Evolutionary conservation across 2,797 vertebrate genomes (phyloP).

Genomic region (Labroides dimidiatus): DNA sequence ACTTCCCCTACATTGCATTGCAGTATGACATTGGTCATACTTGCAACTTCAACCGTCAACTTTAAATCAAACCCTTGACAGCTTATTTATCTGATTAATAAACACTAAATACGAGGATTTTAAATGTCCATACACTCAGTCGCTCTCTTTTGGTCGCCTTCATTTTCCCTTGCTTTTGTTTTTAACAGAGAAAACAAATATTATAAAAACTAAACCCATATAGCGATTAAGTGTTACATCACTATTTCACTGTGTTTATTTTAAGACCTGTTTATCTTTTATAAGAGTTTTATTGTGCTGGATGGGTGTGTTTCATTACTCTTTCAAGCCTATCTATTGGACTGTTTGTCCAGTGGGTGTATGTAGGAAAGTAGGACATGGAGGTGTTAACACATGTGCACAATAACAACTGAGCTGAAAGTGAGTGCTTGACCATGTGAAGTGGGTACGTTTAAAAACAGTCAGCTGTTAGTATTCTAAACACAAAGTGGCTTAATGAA

Average conservation of each 20-base stretch:
- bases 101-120: not conserved
- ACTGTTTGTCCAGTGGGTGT: slow-evolving; percentile 50
- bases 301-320: slow-evolving; percentile 21
- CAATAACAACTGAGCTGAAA: slow-evolving; percentile 2
- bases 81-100: not conserved
- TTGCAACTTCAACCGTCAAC: not conserved
- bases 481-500: too few relatives aligned
- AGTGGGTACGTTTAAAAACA: not conserved
- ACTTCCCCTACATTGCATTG: not conserved
- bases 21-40: too few relatives aligned
- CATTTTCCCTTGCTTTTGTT: not conserved
- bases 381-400: not conserved
- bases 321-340: slow-evolving; percentile 17
- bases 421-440: not conserved
- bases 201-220: slow-evolving; percentile 1
- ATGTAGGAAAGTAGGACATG: slow-evolving; percentile 1
- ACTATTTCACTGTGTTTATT: slow-evolving; percentile 8
- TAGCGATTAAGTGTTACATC: not conserved
- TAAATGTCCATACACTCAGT: not conserved
- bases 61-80: not conserved
- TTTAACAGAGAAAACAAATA: not conserved
- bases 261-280: slow-evolving; percentile 10
- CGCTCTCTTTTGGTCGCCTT: not conserved
- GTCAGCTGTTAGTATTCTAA: not conserved
- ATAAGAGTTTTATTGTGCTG: not conserved